phyloP scores from a whole-genome alignment of 2,797 vertebrate genomes.

The Notamacropus eugenii region DNA sequence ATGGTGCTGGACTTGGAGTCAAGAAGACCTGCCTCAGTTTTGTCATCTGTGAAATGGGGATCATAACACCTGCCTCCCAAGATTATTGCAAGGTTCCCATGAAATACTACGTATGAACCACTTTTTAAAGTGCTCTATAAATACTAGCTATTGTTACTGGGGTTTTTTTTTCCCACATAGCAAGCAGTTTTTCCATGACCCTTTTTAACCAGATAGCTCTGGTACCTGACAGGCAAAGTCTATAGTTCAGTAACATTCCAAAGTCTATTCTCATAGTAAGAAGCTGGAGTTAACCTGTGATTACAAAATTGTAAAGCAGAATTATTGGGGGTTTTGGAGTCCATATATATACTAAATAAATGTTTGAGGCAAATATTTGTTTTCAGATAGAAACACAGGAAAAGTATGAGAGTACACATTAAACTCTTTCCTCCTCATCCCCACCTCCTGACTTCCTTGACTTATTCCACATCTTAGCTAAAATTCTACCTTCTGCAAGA shows the following conservation, averaged over 20 bases:
- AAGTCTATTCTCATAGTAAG: slow-evolving; percentile 55
- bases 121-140: background rate
- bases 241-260: slow-evolving; percentile 6
- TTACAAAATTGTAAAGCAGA: slow-evolving; percentile 40
- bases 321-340: background rate
- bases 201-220: slow-evolving; percentile 35
- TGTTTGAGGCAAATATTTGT: background rate
- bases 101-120: background rate
- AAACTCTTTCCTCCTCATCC: background rate
- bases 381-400: slow-evolving; percentile 1
- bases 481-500: background rate
- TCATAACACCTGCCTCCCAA: background rate
- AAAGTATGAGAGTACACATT: background rate
- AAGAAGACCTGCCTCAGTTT: background rate
- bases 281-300: slow-evolving; percentile 31
- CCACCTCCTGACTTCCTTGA: background rate
- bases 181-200: background rate
- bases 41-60: background rate
- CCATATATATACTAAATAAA: slow-evolving; percentile 24
- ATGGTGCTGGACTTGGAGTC: background rate
- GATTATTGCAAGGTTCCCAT: background rate
- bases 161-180: background rate
- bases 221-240: slow-evolving; percentile 40
- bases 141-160: background rate
- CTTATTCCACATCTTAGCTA: background rate